Evolutionary conservation across 2,888 invertebrate genomes (phyloP).

Genomic region (Tipula vernalis): DNA sequence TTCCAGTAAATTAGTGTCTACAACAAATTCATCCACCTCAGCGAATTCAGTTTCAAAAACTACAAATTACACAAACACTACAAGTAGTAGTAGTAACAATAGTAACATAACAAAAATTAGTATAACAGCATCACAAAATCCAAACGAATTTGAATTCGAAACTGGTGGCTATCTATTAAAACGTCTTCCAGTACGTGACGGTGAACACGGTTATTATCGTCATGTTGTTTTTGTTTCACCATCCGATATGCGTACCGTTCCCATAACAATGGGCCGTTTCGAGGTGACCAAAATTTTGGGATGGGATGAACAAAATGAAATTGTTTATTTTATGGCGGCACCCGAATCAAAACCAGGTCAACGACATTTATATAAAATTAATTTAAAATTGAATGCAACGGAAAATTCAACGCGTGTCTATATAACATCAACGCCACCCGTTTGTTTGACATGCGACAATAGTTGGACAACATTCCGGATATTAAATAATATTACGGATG

Average conservation of each 20-base stretch:
- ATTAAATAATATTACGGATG: slow-evolving; percentile 18
- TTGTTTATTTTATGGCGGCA: slow-evolving; percentile 72
- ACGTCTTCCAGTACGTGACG: slow-evolving; percentile 47
- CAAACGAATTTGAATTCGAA: slow-evolving; percentile 14
- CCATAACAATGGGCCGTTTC: slow-evolving; percentile 59
- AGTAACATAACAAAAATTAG: background rate
- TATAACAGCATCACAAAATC: background rate
- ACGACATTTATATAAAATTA: slow-evolving; percentile 67
- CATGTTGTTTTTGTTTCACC: slow-evolving; percentile 40
- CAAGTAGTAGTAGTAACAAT: background rate
- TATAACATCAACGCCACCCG: slow-evolving; percentile 32
- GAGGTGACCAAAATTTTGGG: slow-evolving; percentile 61
- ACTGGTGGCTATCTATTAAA: slow-evolving; percentile 36
- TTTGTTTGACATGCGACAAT: slow-evolving; percentile 35
- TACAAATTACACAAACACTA: background rate
- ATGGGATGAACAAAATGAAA: slow-evolving; percentile 60
- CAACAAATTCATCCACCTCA: background rate
- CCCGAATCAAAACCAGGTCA: slow-evolving; percentile 65
- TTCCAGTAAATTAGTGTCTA: background rate
- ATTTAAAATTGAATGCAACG: slow-evolving; percentile 36
- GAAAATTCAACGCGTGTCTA: slow-evolving; percentile 34
- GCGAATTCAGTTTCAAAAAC: background rate
- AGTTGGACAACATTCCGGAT: slow-evolving; percentile 29
- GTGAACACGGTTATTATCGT: slow-evolving; percentile 46
- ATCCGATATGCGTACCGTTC: slow-evolving; percentile 31